Percentiles rank a stretch among this genome's conserved stretches.
Evolutionary conservation across 2,797 vertebrate genomes (phyloP).

Genomic region (Chelon auratus): DNA sequence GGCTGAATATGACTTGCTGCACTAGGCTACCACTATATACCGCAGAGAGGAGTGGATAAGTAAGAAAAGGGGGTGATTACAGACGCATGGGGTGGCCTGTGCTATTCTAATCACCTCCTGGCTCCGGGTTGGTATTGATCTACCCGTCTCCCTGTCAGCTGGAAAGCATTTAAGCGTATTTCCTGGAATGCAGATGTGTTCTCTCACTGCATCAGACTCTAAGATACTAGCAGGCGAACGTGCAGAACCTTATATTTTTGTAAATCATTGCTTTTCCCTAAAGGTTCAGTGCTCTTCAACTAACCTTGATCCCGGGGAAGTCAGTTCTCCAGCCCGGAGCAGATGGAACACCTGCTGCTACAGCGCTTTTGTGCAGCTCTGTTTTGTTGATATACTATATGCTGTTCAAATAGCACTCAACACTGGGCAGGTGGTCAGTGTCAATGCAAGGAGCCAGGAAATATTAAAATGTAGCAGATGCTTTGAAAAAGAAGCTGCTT

Average conservation of each 20-base stretch:
- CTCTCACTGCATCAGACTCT: not conserved
- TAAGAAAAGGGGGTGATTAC: not conserved
- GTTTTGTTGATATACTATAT: constrained; percentile 47
- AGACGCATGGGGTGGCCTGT: not conserved
- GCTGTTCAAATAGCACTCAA: constrained; percentile 59
- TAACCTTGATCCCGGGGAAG: not conserved
- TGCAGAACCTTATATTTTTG: not conserved
- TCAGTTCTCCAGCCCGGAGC: constrained; percentile 18
- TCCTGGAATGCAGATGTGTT: not conserved
- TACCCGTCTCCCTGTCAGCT: not conserved
- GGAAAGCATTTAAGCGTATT: not conserved
- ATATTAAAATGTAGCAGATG: constrained; percentile 36
- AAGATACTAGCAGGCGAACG: not conserved
- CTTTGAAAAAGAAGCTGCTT: constrained; percentile 14
- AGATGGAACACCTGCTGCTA: constrained; percentile 59
- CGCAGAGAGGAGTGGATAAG: no score
- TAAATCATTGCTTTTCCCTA: not conserved
- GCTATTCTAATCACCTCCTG: not conserved
- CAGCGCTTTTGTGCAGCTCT: constrained; percentile 39
- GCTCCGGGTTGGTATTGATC: not conserved
- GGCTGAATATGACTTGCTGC: no score
- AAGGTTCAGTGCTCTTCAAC: not conserved
- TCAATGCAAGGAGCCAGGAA: constrained; percentile 17
- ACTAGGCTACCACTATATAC: no score
- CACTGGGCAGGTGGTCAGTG: constrained; percentile 43